phyloP scores from a whole-genome alignment of 2,797 vertebrate species.

The Carapus acus region DNA sequence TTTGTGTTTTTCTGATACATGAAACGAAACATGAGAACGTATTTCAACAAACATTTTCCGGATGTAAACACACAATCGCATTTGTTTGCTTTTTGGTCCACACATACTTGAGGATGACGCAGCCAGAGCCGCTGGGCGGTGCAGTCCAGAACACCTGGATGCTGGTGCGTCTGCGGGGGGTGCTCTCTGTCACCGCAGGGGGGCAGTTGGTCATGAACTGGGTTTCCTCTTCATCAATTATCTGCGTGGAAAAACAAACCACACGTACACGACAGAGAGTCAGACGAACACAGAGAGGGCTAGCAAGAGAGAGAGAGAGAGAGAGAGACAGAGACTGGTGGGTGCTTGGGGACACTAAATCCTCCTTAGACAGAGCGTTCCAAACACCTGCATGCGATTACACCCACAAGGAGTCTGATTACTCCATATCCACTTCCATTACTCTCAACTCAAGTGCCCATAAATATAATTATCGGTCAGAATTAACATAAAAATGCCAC shows the following conservation, averaged over 20 bases:
- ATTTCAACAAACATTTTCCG: no score
- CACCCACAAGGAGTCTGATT: conserved; percentile 12
- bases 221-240: conserved; percentile 96
- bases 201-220: conserved; percentile 98
- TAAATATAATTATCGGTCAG: conserved; percentile 21
- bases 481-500: conserved; percentile 8
- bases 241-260: conserved; percentile 72
- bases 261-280: no score
- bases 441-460: conserved; percentile 15
- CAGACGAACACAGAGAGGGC: neutral
- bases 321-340: neutral
- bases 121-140: conserved; percentile 83
- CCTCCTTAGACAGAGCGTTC: conserved; percentile 5
- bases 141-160: conserved; percentile 97
- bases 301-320: neutral
- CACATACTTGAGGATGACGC: conserved; percentile 91
- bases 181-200: conserved; percentile 93
- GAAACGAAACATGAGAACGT: no score
- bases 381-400: conserved; percentile 12
- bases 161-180: conserved; percentile 86
- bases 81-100: no score
- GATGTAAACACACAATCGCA: no score
- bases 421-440: conserved; percentile 15
- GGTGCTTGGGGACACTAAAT: neutral
- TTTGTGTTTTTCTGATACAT: no score